Base-by-base conservation (phyloP, 1,140 invertebrate species). In the Copidosoma floridanum region DNA sequence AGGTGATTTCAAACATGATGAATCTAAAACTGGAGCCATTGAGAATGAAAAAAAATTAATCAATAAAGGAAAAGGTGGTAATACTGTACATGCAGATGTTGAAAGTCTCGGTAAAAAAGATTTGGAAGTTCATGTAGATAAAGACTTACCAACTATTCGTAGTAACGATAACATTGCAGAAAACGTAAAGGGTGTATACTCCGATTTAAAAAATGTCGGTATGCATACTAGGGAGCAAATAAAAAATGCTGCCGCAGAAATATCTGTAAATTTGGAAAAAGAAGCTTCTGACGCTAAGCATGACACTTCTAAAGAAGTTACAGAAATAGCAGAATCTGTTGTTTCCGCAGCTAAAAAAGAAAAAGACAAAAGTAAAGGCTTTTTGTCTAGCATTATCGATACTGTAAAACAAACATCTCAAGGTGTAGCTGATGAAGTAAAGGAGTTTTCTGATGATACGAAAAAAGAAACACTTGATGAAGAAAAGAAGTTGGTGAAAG, bases 321-420 rank as follows among this genome's bases (percentile, higher is more conserved):
- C 16, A 6, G 35, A 38, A 7, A 10, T 8, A 0, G 29, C 41
- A n/a, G n/a, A n/a, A n/a, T n/a, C n/a, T n/a, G n/a, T n/a, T n/a
- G n/a, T n/a, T n/a, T n/a, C n/a, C n/a, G 2, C 54, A 0, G 5
- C 54, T 2, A 71, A 70, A 10, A 69, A 64, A 14, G 52, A 41
- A 0, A 68, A 70, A 38, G 70, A 69, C 0, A 70, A 69, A 32
- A 27, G 57, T 2, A 20, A 64, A 4, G 66, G 71, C 0, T 71
- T 72, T 2, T 40, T 72, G 0, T 69, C 64, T 1, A 51, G 54
- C 4, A 65, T 65, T n/a, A 54, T 65, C 4, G 63, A 65, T 16
- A 64, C 61, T 3, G 35, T 51, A 0, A 61, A 63, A 10, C 32
- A 48, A 12, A 48, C 43, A 12, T 46, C 21, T 6, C 54, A 63